Percentiles rank a stretch among this genome's conserved stretches.
phyloP scores from a whole-genome alignment of 1,140 invertebrate genomes.

The Nasonia giraulti region DNA sequence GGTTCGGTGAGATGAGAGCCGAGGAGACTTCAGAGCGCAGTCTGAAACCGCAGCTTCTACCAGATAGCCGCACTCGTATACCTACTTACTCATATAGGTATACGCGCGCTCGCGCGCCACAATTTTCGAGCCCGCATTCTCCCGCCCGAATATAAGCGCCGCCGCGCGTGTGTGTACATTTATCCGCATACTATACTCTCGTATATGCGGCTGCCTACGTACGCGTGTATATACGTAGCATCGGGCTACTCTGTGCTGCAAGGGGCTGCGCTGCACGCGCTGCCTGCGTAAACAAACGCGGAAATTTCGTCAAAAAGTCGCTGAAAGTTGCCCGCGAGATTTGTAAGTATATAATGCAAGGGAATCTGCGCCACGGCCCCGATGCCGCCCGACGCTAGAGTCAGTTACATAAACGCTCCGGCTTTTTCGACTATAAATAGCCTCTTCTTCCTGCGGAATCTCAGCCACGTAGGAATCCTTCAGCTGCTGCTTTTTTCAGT shows the following conservation, averaged over 20 bases:
- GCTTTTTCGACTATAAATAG: constrained; percentile 34
- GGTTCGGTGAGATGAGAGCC: neutral
- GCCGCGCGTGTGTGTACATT: neutral
- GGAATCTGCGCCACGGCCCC: too few relatives aligned
- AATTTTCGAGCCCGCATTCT: constrained; percentile 10
- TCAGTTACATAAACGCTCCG: constrained; percentile 49
- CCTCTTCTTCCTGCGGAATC: constrained; percentile 7
- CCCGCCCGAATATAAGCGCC: constrained; percentile 41
- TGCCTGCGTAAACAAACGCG: constrained; percentile 35
- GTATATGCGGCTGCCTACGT: too few relatives aligned
- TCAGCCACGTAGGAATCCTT: constrained; percentile 63
- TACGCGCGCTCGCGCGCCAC: neutral
- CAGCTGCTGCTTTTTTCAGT: neutral
- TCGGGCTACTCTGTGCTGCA: too few relatives aligned
- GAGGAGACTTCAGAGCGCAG: too few relatives aligned
- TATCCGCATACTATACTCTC: too few relatives aligned
- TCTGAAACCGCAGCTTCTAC: too few relatives aligned
- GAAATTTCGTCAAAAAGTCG: neutral
- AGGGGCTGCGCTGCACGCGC: neutral
- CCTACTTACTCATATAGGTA: too few relatives aligned
- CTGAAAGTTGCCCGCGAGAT: neutral
- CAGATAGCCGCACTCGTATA: too few relatives aligned
- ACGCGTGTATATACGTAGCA: too few relatives aligned
- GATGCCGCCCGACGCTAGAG: neutral
- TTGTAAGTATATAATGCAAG: neutral